phyloP scores from a whole-genome alignment of 2,113 vertebrate genomes.

The Myrmecobius fasciatus region DNA sequence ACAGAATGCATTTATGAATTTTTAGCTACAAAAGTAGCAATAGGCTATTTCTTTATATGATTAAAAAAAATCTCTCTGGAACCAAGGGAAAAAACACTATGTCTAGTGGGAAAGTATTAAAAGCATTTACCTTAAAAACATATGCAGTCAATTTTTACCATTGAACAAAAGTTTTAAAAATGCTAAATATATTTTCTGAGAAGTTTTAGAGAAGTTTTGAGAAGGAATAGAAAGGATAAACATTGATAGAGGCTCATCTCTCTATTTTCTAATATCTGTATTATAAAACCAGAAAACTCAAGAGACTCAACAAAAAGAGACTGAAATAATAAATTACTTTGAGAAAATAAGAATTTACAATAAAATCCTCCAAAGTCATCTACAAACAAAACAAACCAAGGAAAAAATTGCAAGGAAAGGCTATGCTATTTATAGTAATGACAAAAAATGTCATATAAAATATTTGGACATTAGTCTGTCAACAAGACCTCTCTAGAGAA shows the following conservation, averaged over 20 bases:
- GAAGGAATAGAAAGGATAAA: not conserved
- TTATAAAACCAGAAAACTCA: not conserved
- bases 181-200: not conserved
- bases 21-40: not conserved
- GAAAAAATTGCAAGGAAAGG: not conserved
- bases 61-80: not conserved
- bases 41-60: not conserved
- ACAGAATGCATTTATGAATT: not conserved
- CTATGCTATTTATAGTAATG: not conserved
- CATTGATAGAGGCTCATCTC: not conserved
- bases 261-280: not conserved
- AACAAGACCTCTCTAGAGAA: not conserved
- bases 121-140: not conserved
- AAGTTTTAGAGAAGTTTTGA: not conserved
- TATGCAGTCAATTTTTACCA: not conserved
- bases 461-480: not conserved
- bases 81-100: not conserved
- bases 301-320: not conserved
- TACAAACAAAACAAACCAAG: not conserved
- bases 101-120: not conserved
- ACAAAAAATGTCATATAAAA: not conserved
- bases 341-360: not conserved
- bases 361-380: not conserved
- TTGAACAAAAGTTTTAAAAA: not conserved
- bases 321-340: not conserved